Conservation (phyloP, 2,888 invertebrate species). For the Epinotia brunnichana region DNA sequence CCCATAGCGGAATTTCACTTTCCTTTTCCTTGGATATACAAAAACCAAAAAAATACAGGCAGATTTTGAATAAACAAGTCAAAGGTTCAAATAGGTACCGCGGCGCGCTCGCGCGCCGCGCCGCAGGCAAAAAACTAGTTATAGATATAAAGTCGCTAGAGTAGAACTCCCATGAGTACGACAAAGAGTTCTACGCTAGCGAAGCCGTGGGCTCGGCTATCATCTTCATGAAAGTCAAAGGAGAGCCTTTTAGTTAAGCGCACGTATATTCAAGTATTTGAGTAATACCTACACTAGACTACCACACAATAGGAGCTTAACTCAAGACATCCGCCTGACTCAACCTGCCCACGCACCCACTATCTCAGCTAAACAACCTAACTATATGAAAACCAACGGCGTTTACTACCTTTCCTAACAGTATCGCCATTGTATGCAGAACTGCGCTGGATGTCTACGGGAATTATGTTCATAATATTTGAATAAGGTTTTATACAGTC, state of each 20-base stretch:
- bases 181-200: too few relatives aligned
- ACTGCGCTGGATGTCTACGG: slow-evolving; percentile 9
- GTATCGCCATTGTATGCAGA: slow-evolving; percentile 39
- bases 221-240: neutral
- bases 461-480: slow-evolving; percentile 29
- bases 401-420: neutral
- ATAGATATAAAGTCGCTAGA: too few relatives aligned
- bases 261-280: slow-evolving; percentile 4
- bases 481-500: slow-evolving; percentile 11
- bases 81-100: too few relatives aligned
- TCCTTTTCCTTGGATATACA: too few relatives aligned
- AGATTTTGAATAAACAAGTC: too few relatives aligned
- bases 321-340: slow-evolving; percentile 39
- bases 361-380: neutral
- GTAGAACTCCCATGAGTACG: too few relatives aligned
- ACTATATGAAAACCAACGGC: neutral
- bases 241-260: neutral
- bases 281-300: slow-evolving; percentile 22
- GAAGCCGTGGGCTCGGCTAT: neutral
- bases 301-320: slow-evolving; percentile 27
- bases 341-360: slow-evolving; percentile 25
- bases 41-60: too few relatives aligned
- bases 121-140: too few relatives aligned
- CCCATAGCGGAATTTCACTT: too few relatives aligned
- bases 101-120: too few relatives aligned